These are phyloP conservation scores for Lepidurus apus DNA, from an alignment of 1,140 invertebrate species.

Conservation along the genomic window DNA sequence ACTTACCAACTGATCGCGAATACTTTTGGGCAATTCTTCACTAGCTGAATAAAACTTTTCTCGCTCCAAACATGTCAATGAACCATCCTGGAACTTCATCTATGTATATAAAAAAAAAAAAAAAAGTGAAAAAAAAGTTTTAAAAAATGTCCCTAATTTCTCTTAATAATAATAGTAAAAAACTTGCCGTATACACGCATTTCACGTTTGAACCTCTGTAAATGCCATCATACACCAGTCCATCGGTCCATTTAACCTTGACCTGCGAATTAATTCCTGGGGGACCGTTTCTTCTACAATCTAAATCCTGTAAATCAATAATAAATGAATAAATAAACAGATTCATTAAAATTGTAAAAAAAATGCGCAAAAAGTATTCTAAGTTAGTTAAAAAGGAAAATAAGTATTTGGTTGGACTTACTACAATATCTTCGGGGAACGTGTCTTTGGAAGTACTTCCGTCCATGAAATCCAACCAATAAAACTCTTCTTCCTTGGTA, in stretches of 20 bases:
- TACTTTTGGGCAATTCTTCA: constrained; percentile 47
- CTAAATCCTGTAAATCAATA: constrained; percentile 32
- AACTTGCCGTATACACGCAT: constrained; percentile 52
- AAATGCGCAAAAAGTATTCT: constrained; percentile 16
- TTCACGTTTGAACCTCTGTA: constrained; percentile 53
- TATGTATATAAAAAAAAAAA: not conserved
- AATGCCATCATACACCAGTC: constrained; percentile 52
- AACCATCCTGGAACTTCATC: constrained; percentile 40
- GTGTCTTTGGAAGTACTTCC: constrained; percentile 58
- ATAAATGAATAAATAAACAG: constrained; percentile 29
- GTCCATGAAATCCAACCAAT: constrained; percentile 60
- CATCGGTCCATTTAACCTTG: constrained; percentile 56
- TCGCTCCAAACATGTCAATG: constrained; percentile 41
- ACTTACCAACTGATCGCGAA: constrained; percentile 20
- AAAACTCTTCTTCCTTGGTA: constrained; percentile 50
- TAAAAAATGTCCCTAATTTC: constrained; percentile 35
- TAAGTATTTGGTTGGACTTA: constrained; percentile 38
- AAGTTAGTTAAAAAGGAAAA: not conserved
- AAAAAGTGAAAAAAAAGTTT: constrained; percentile 31
- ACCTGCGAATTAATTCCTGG: constrained; percentile 49
- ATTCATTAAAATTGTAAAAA: not conserved
- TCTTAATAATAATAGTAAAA: too few species aligned
- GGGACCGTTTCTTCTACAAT: constrained; percentile 42
- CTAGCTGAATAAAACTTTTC: constrained; percentile 45
- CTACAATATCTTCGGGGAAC: constrained; percentile 51